These are phyloP conservation scores for Lepidochitona cinerea DNA, from an alignment of 2,888 invertebrate species.

Conservation along the genomic window DNA sequence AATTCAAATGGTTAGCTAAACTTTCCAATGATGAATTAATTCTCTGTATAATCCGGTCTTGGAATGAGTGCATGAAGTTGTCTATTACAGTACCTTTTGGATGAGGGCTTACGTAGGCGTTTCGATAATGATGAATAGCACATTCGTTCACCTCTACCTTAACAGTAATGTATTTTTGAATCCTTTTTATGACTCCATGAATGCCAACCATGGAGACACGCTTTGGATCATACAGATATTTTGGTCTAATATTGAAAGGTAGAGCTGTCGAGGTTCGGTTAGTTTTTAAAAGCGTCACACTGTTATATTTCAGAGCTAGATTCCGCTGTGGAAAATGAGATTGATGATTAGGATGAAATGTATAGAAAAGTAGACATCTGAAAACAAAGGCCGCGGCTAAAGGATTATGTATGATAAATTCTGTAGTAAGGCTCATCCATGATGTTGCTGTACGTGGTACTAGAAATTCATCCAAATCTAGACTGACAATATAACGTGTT, in stretches of 20 bases:
- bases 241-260: neutral
- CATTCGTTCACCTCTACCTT: too few relatives aligned
- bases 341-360: neutral
- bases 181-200: neutral
- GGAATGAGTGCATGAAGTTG: too few relatives aligned
- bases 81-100: too few relatives aligned
- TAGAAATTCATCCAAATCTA: slow-evolving; percentile 37
- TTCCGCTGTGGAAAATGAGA: neutral
- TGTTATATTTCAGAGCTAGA: neutral
- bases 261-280: neutral
- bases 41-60: too few relatives aligned
- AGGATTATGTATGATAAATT: neutral
- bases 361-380: neutral
- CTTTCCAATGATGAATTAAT: too few relatives aligned
- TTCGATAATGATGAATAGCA: too few relatives aligned
- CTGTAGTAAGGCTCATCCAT: neutral
- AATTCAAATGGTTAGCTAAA: too few relatives aligned
- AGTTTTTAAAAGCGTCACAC: neutral
- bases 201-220: neutral
- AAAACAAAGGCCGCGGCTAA: neutral
- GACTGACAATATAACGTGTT: slow-evolving; percentile 29
- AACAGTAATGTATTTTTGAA: too few relatives aligned
- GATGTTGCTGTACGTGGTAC: too few relatives aligned
- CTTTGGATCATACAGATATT: neutral
- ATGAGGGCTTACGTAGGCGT: too few relatives aligned